Percentiles rank a stretch among this genome's conserved stretches.
phyloP scores from a whole-genome alignment of 2,888 invertebrate species.

The Cheilosia soror region DNA sequence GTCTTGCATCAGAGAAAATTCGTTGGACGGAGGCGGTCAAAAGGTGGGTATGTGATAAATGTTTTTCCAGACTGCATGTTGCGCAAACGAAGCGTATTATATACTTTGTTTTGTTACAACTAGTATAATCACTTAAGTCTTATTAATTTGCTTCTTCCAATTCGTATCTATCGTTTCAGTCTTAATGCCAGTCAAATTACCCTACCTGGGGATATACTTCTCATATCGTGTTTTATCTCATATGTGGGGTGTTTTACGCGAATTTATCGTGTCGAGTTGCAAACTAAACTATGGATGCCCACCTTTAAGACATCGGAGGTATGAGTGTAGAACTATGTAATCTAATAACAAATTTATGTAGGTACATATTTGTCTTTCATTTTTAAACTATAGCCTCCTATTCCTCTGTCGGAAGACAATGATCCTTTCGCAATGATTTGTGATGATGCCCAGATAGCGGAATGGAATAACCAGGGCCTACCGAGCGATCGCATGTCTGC shows the following conservation, averaged over 20 bases:
- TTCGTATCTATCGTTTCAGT: slow-evolving; percentile 80
- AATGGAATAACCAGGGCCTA: slow-evolving; percentile 97
- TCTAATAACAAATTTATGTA: background rate
- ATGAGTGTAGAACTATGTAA: slow-evolving; percentile 39
- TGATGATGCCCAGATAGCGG: slow-evolving; percentile 95
- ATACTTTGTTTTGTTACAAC: background rate
- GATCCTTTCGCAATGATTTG: slow-evolving; percentile 94
- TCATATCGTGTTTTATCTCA: slow-evolving; percentile 96
- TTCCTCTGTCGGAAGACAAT: slow-evolving; percentile 91
- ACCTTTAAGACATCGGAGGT: slow-evolving; percentile 88
- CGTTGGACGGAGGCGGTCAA: slow-evolving; percentile 90
- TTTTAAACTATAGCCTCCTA: slow-evolving; percentile 85
- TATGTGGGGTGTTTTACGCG: slow-evolving; percentile 97
- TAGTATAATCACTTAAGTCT: background rate
- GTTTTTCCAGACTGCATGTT: slow-evolving; percentile 10
- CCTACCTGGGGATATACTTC: slow-evolving; percentile 94
- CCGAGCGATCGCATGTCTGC: slow-evolving; percentile 97
- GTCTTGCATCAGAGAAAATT: slow-evolving; percentile 95
- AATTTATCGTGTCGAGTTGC: slow-evolving; percentile 90
- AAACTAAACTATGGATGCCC: slow-evolving; percentile 92
- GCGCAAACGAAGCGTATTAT: background rate
- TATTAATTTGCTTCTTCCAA: slow-evolving; percentile 8
- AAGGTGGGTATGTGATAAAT: slow-evolving; percentile 80
- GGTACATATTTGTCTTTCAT: background rate
- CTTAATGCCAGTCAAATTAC: slow-evolving; percentile 89